Evolutionary conservation across 1,140 invertebrate genomes (phyloP).

Genomic region (Eubasilissa regina): DNA sequence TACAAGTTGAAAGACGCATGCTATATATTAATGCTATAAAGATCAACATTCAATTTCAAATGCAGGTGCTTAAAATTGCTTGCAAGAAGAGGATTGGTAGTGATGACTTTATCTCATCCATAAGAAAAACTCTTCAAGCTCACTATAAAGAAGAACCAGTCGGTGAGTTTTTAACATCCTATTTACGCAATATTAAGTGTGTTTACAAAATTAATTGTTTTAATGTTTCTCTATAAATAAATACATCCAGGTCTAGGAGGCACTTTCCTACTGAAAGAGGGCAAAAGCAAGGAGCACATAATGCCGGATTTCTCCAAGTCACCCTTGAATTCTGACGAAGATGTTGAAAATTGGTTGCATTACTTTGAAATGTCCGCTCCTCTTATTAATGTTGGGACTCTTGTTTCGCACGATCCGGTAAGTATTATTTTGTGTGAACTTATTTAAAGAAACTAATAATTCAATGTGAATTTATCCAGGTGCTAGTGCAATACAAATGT

Average conservation of each 20-base stretch:
- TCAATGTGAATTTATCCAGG: too few species aligned
- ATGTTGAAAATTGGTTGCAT: constrained; percentile 91
- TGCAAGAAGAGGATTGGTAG: constrained; percentile 84
- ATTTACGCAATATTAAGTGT: background rate
- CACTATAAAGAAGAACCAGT: constrained; percentile 84
- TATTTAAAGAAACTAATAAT: too few species aligned
- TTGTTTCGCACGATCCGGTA: constrained; percentile 90
- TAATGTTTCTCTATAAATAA: constrained; percentile 24
- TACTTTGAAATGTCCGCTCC: constrained; percentile 93
- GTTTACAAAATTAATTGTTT: constrained; percentile 8
- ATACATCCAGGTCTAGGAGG: constrained; percentile 84
- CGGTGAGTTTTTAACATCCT: constrained; percentile 67
- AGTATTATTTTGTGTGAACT: constrained; percentile 63
- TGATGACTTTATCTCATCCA: constrained; percentile 87
- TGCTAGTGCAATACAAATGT: too few species aligned
- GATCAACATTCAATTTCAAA: constrained; percentile 44
- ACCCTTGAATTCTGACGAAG: constrained; percentile 80
- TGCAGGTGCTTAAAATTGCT: constrained; percentile 85
- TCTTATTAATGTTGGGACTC: constrained; percentile 88
- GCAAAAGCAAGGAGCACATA: constrained; percentile 91
- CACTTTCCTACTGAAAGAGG: constrained; percentile 86
- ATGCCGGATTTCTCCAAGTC: constrained; percentile 92
- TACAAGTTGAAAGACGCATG: too few species aligned
- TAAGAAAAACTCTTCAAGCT: constrained; percentile 81
- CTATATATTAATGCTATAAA: background rate